Evolutionary conservation across 2,113 vertebrate genomes (phyloP), one percentile per base, ranked within the genome.

Genomic region (Psephotus haematonotus): DNA sequence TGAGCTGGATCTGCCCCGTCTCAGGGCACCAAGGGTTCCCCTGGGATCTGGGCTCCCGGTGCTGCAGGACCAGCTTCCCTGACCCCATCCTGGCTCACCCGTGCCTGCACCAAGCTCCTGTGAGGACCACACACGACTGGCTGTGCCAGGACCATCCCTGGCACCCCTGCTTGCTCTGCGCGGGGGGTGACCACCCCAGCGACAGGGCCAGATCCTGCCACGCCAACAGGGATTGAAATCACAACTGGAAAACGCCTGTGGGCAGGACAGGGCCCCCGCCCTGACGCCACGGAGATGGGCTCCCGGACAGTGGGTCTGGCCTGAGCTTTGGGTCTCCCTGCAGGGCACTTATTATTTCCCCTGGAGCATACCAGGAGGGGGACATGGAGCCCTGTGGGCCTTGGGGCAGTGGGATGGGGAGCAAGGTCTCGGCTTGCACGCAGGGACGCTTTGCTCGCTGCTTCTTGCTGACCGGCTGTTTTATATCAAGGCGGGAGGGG

Each of bases 401-500:
- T 33, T 39, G 29, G 69, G 41, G 60, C 69, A 94, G n/a, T 5
- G 1, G 79, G 86, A 55, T 8, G 49, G 70, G 57, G 63, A 92
- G 62, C 39, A 10, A 33, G 29, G 60, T 59, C 78, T 41, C 7
- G 2, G 55, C 91, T 88, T 8, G 2, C 24, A 69, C 11, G 4
- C 76, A 25, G 37, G 23, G 80, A 90, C 37, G 23, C 64, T 92
- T 74, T 2, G 37, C 55, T 79, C 39, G 80, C 86, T 1, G 28
- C 72, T 84, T 81, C 88, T 88, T 47, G 92, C 92, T 95, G 95
- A 95, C 96, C 96, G 94, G 96, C 96, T 97, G 96, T 95, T 97
- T 97, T 96, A 87, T 93, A 97, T 97, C 96, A 95, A 97, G 91
- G 89, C 92, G 67, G 91, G 96, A 95, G 94, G 89, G 95, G 95